These are phyloP conservation scores for Coracias cyanogaster DNA, from an alignment of 2,797 vertebrate species.

Conservation along the genomic window DNA sequence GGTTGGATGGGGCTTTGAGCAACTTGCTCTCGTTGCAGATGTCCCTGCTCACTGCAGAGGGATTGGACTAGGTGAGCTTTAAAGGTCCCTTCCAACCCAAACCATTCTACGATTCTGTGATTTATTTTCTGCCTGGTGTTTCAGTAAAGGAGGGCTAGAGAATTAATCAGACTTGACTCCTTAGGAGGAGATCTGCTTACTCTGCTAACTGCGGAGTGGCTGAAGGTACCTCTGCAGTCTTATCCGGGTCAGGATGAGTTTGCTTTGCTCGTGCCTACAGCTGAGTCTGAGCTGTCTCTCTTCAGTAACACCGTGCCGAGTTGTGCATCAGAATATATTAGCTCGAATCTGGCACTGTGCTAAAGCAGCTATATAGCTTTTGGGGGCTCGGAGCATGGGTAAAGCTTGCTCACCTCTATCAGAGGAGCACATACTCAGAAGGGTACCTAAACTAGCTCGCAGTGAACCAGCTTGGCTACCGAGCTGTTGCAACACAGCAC, in stretches of 20 bases:
- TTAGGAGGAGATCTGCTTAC: not conserved
- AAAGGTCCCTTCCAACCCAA: not conserved
- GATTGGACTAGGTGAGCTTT: not conserved
- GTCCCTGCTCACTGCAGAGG: not conserved
- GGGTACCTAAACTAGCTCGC: not conserved
- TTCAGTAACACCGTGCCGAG: not conserved
- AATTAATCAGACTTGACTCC: not conserved
- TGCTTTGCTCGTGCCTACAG: not conserved
- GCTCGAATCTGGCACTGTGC: not conserved
- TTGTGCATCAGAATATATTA: not conserved
- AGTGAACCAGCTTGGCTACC: not conserved
- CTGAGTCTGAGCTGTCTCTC: not conserved
- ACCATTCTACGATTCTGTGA: not conserved
- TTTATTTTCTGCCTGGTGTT: not conserved
- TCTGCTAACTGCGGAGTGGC: not conserved
- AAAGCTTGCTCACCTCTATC: not conserved
- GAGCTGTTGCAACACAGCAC: not conserved
- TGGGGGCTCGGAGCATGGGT: accelerated
- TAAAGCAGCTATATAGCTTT: not conserved
- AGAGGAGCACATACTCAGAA: not conserved
- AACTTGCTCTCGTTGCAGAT: not conserved
- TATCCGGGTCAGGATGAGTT: not conserved
- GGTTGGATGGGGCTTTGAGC: not conserved
- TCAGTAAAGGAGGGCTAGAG: not conserved
- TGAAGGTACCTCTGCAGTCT: not conserved